Percentiles rank a stretch among this genome's conserved stretches.
Conservation (phyloP, 2,797 vertebrate genomes). For the Gallinago solitaria region DNA sequence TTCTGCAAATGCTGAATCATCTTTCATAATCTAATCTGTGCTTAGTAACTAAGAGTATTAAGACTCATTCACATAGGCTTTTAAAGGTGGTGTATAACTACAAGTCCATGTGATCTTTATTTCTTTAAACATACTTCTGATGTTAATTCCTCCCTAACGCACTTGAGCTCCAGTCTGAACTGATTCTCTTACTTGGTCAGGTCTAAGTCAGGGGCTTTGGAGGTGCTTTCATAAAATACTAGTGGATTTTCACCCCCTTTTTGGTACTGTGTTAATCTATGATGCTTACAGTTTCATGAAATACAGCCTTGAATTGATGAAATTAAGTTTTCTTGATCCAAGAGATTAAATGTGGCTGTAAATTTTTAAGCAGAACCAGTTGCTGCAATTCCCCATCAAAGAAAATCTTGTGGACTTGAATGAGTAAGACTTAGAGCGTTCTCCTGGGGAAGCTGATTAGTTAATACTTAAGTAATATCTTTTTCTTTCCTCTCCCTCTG, state of each 20-base stretch:
- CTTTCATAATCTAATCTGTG: not conserved
- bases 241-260: not conserved
- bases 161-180: not conserved
- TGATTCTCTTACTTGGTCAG: not conserved
- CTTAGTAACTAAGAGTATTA: not conserved
- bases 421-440: not conserved
- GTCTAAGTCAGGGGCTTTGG: not conserved
- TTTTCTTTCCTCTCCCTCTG: conserved; percentile 1
- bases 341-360: conserved; percentile 56
- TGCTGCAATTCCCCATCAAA: conserved; percentile 50
- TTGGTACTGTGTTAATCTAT: not conserved
- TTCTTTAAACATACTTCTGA: not conserved
- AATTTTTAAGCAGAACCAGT: conserved; percentile 61
- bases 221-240: not conserved
- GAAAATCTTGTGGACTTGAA: conserved; percentile 53
- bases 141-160: not conserved
- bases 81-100: not conserved
- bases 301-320: not conserved
- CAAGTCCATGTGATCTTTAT: not conserved
- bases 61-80: not conserved
- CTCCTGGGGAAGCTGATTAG: conserved; percentile 45
- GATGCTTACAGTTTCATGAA: not conserved
- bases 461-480: conserved; percentile 52
- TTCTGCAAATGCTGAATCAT: not conserved
- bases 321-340: conserved; percentile 57